phyloP scores from a whole-genome alignment of 2,113 vertebrate genomes.

The Cottus gobio region DNA sequence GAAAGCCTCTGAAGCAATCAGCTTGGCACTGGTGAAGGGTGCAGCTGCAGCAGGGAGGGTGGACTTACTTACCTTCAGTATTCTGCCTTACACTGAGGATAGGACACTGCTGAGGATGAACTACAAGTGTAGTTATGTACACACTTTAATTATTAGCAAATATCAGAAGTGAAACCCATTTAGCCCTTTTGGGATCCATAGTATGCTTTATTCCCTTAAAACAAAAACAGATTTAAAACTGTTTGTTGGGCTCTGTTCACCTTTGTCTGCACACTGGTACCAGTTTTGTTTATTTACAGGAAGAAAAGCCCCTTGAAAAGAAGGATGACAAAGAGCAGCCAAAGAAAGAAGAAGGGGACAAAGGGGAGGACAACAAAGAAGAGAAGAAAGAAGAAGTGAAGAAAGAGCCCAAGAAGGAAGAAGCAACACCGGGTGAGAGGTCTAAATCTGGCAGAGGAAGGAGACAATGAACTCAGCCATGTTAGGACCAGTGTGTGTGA shows the following conservation, averaged over 20 bases:
- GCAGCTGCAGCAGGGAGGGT: background rate
- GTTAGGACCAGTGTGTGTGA: background rate
- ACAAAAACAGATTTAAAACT: background rate
- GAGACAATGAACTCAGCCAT: too few relatives aligned
- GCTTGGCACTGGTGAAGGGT: slow-evolving; percentile 22
- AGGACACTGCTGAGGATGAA: background rate
- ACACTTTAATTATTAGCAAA: background rate
- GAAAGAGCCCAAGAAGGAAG: slow-evolving; percentile 50
- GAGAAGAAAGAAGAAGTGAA: slow-evolving; percentile 14
- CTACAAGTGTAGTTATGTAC: background rate
- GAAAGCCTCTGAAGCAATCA: slow-evolving; percentile 38
- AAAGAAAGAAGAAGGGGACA: slow-evolving; percentile 25
- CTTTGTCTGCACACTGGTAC: background rate
- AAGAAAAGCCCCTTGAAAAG: slow-evolving; percentile 61
- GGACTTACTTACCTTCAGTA: too few relatives aligned
- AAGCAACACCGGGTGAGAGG: slow-evolving; percentile 55
- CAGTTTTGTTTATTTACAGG: slow-evolving; percentile 44
- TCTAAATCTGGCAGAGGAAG: too few relatives aligned
- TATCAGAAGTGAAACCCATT: background rate
- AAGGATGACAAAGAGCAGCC: slow-evolving; percentile 48
- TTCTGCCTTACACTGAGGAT: too few relatives aligned
- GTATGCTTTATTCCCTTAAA: too few relatives aligned
- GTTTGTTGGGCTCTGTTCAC: background rate
- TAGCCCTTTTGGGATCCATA: background rate
- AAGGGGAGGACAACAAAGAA: slow-evolving; percentile 11